Evolutionary conservation across 53 echinoderm and acorn worm genomes (phyloP), one percentile per base, ranked within the genome.

Genomic region (Echinarachnius parma): DNA sequence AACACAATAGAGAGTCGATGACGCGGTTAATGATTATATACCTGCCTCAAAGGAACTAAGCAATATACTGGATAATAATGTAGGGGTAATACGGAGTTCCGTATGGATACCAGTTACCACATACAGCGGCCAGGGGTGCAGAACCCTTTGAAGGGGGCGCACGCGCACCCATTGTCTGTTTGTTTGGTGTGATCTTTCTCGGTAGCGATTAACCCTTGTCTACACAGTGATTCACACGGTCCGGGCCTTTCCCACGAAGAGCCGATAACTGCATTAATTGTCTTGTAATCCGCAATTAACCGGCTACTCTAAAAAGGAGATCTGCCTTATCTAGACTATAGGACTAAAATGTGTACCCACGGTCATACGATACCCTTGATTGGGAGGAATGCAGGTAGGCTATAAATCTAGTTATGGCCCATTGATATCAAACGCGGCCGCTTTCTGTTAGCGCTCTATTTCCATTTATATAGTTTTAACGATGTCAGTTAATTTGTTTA

Each of bases 21-120:
- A 68, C 68, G 68, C n/a, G 52, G 68, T 68, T 68, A 68, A 68
- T 68, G 68, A 68, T 68, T 68, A 68, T 39, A n/a, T 65, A 45
- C 65, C 65, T 65, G 65, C n/a, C n/a, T n/a, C n/a, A n/a, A n/a
- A n/a, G n/a, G n/a, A n/a, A n/a, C n/a, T n/a, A n/a, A n/a, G n/a
- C n/a, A n/a, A n/a, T n/a, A n/a, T n/a, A n/a, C n/a, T n/a, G n/a
- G n/a, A n/a, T n/a, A n/a, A n/a, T n/a, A n/a, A n/a, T 13, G 42
- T 7, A 39, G 7, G 42, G 42, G 42, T 9, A 39, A 13, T 9
- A 39, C 13, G 42, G 42, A 39, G 13, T 39, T 13, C 13, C 13
- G 7, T 39, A 13, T 68, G 23, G 36, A 49, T 25, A 9, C 31
- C 34, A 52, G 14, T 22, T 23, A 32, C 4, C 1, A 49, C 32